A percentile compares a stretch with the other conserved stretches of the same genome.
phyloP scores from a whole-genome alignment of 1,140 invertebrate genomes.

The Diachasma alloeum region DNA sequence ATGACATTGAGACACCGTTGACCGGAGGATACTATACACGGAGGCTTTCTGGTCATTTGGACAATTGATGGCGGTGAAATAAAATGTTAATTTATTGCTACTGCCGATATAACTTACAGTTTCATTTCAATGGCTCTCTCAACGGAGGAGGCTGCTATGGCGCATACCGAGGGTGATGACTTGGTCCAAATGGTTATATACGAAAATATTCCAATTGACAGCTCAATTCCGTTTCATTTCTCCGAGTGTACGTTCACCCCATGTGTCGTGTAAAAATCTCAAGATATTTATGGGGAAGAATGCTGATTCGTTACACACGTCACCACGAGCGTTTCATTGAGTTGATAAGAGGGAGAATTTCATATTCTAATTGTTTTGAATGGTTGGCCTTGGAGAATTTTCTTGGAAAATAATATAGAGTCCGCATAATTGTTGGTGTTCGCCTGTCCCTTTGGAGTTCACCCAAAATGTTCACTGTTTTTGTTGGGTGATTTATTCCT shows the following conservation, averaged over 20 bases:
- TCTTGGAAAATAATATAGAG: too few species aligned
- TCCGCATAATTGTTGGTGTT: too few species aligned
- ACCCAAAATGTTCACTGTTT: too few species aligned
- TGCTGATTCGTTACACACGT: too few species aligned
- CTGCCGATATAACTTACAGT: background rate
- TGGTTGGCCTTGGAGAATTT: too few species aligned
- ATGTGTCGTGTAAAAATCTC: background rate
- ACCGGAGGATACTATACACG: background rate
- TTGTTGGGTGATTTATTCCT: too few species aligned
- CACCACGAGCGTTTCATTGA: background rate
- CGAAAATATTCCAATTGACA: constrained; percentile 8
- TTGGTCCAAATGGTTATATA: background rate
- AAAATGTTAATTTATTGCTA: constrained; percentile 23
- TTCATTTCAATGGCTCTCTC: background rate
- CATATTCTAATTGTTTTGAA: too few species aligned
- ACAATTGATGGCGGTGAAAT: constrained; percentile 11
- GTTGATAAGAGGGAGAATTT: too few species aligned
- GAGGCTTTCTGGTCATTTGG: background rate
- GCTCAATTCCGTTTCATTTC: background rate
- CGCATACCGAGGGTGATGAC: background rate
- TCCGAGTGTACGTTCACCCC: background rate
- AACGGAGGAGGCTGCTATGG: background rate
- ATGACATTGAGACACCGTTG: background rate
- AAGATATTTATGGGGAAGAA: background rate
- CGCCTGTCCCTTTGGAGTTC: too few species aligned